Evolutionary conservation across 2,113 vertebrate genomes (phyloP), one percentile per base, ranked within the genome.

Genomic region (Oceanodroma tethys): DNA sequence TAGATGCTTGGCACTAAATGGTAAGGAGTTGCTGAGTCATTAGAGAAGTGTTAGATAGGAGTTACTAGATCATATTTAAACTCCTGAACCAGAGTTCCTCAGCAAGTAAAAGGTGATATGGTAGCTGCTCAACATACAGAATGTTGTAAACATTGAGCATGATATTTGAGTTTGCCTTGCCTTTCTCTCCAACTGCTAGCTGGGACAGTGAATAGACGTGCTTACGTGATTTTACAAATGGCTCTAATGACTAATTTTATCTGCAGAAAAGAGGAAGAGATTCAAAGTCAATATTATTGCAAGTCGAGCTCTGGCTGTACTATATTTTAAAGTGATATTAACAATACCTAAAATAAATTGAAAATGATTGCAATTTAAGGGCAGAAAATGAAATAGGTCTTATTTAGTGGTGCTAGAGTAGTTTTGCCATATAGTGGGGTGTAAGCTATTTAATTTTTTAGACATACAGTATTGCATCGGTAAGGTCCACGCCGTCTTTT

Each of bases 391-490:
- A 73, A 86, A 26, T 17, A 30, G 19, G 5, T 53, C 4, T 40
- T 22, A 42, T 8, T 65, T 80, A 56, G 7, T 3, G 60, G 23
- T 68, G 11, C 11, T 59, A 17, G 9, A 29, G 19, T 52, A 78
- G 16, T 67, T 70, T 66, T 66, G 7, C 13, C 32, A 19, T 26
- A 11, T 42, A 73, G 26, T 6, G 11, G 25, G 8, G 18, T 4
- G 5, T 60, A 62, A 65, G 15, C 4, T 26, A 18, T 11, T 71
- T 20, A 40, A 15, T 13, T 66, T 38, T 70, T 83, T 47, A 53
- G 48, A 30, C 13, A 27, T 38, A 50, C 6, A 11, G 25, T 53
- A 10, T 65, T 1, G 1, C 21, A 22, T 7, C 2, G 0, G 10
- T 40, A 47, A 63, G 48, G 22, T 76, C 48, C 17, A 9, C 1